Evolutionary conservation across 1,140 invertebrate species (phyloP).

Genomic region (Araneus ventricosus): DNA sequence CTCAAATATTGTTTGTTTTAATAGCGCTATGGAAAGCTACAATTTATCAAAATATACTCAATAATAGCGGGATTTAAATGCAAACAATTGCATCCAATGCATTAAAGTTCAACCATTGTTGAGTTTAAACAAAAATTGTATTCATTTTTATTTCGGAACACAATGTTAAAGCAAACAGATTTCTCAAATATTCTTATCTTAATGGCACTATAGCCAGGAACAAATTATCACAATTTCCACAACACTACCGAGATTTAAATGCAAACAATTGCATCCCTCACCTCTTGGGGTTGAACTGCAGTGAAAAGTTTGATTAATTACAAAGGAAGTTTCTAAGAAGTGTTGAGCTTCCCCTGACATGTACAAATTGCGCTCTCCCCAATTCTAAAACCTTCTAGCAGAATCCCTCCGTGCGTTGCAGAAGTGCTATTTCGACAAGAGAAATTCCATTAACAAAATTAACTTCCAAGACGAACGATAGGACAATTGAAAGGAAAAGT

Average conservation of each 20-base stretch:
- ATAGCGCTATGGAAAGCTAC: neutral
- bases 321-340: slow-evolving; percentile 63
- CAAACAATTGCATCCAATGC: no score
- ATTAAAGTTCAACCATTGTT: no score
- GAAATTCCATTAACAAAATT: slow-evolving; percentile 72
- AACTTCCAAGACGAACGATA: slow-evolving; percentile 62
- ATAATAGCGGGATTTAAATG: no score
- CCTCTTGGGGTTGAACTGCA: neutral
- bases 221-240: slow-evolving; percentile 34
- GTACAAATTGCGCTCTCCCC: slow-evolving; percentile 62
- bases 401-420: neutral
- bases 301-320: slow-evolving; percentile 68
- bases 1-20: neutral
- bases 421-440: slow-evolving; percentile 41
- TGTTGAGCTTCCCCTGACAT: slow-evolving; percentile 45
- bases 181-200: neutral
- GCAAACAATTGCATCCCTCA: slow-evolving; percentile 54
- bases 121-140: neutral
- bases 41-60: no score
- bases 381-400: slow-evolving; percentile 36
- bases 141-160: neutral
- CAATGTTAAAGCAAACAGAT: neutral
- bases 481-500: slow-evolving; percentile 70
- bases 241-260: slow-evolving; percentile 53
- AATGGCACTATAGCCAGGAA: neutral